Percentiles rank a stretch among this genome's conserved stretches.
These are phyloP conservation scores for Macheiramphus alcinus DNA, from an alignment of 2,113 vertebrate species.

Conservation along the genomic window DNA sequence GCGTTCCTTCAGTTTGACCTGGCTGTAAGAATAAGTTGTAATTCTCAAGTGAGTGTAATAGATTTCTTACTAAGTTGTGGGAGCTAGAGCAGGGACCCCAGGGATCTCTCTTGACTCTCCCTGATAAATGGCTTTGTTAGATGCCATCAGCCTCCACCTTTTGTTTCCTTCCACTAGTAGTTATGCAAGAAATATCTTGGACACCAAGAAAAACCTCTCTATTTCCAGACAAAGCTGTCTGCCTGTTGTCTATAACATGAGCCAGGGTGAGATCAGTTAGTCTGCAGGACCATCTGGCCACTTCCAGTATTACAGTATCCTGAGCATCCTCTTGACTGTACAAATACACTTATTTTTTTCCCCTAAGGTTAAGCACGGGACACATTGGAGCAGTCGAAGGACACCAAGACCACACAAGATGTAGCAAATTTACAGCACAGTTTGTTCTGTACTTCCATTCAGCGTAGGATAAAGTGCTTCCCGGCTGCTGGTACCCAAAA, in stretches of 20 bases:
- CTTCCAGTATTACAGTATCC: background rate
- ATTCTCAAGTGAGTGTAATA: background rate
- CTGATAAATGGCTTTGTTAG: background rate
- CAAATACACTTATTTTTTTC: no score
- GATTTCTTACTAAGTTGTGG: background rate
- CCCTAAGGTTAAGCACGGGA: background rate
- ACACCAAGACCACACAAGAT: background rate
- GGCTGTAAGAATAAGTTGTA: background rate
- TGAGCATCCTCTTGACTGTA: background rate
- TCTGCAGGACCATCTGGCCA: background rate
- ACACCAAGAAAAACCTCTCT: background rate
- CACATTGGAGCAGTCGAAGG: background rate
- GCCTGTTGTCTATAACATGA: background rate
- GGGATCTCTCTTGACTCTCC: background rate
- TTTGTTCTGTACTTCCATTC: background rate
- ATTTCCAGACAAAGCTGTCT: background rate
- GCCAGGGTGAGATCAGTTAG: background rate
- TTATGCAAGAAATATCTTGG: background rate
- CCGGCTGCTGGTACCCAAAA: background rate
- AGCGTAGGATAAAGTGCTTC: background rate
- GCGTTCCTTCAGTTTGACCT: background rate
- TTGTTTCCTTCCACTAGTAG: background rate
- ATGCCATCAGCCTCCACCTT: background rate
- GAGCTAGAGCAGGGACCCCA: background rate
- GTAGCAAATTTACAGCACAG: background rate